A percentile compares a stretch with the other conserved stretches of the same genome.
phyloP scores from a whole-genome alignment of 1,140 invertebrate genomes.

The Anagrus nilaparvatae region DNA sequence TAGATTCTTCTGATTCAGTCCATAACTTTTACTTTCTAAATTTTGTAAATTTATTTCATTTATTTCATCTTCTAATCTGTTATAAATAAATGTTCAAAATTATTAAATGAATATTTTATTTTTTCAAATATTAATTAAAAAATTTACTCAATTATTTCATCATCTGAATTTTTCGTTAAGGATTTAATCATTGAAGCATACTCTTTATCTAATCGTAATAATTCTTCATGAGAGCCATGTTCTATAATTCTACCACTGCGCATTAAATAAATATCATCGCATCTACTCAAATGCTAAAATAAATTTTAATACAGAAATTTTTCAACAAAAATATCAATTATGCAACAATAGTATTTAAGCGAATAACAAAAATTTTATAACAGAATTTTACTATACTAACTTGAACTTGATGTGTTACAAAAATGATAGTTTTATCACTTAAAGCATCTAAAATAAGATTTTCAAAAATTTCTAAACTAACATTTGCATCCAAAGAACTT shows the following conservation, averaged over 20 bases:
- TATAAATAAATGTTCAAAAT: too few relatives aligned
- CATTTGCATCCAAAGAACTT: slow-evolving; percentile 54
- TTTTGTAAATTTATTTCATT: too few relatives aligned
- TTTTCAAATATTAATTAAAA: too few relatives aligned
- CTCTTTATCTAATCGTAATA: slow-evolving; percentile 50
- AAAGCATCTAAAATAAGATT: slow-evolving; percentile 47
- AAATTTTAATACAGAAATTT: not conserved
- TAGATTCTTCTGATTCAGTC: not conserved
- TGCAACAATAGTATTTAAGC: too few relatives aligned
- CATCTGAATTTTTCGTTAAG: slow-evolving; percentile 13
- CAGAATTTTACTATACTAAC: too few relatives aligned
- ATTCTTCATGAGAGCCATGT: slow-evolving; percentile 54
- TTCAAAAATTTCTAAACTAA: slow-evolving; percentile 52
- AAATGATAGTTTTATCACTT: slow-evolving; percentile 55
- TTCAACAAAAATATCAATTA: not conserved
- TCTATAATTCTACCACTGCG: slow-evolving; percentile 55
- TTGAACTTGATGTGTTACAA: slow-evolving; percentile 56
- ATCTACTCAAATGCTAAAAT: slow-evolving; percentile 46
- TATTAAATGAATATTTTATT: too few relatives aligned
- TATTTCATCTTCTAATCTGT: too few relatives aligned
- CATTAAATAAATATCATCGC: slow-evolving; percentile 48
- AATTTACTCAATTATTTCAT: too few relatives aligned
- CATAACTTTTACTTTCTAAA: slow-evolving; percentile 1
- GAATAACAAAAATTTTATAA: too few relatives aligned
- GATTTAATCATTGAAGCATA: slow-evolving; percentile 43